Base-by-base conservation (phyloP, 2,888 invertebrate genomes). In the Nemotelus nigrinus region DNA sequence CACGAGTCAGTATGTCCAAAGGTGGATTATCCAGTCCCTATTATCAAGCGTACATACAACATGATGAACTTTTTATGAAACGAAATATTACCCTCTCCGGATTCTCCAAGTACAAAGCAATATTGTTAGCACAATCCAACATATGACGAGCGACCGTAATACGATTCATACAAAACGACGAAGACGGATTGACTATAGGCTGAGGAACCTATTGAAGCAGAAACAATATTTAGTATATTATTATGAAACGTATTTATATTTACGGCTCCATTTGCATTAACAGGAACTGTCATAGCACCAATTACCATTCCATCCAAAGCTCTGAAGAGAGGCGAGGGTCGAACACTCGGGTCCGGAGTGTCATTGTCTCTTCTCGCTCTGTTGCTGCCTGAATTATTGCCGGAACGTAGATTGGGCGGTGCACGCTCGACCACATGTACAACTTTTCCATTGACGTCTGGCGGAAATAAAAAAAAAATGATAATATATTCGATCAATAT, bases 381-480 rank as follows among this genome's bases (percentile, higher is more conserved):
- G 84, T 88, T 78, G 83, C 79, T 3, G 44, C 82, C 83, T 75
- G 83, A 81, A 78, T 79, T 81, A 78, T 81, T 78, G 25, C 82
- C 68, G 81, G 81, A 86, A 65, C 84, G 84, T 55, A 86, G 82
- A 70, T 89, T 88, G 1, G 96, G 96, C 0, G 97, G 97, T 3
- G 95, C 91, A 45, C 96, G 90, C 86, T 96, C 94, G 39, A 97
- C 97, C 85, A 98, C 90, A 86, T 98, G 98, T 75, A 98, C 92
- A 50, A 96, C 96, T 88, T 97, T 97, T 2, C 96, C 96, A 85
- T 95, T 90, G 44, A 97, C 94, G 89, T 94, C 97, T 95, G 84
- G 10, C 10, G 25, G 25, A 58, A 58, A 58, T 58, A 10, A 58
- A 58, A 58, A 7, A 10, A 58, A n/a, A 6, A 53, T 25, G 5